Percentiles rank a stretch among this genome's conserved stretches.
phyloP scores from a whole-genome alignment of 2,888 invertebrate species.

The Bellardia pandia region DNA sequence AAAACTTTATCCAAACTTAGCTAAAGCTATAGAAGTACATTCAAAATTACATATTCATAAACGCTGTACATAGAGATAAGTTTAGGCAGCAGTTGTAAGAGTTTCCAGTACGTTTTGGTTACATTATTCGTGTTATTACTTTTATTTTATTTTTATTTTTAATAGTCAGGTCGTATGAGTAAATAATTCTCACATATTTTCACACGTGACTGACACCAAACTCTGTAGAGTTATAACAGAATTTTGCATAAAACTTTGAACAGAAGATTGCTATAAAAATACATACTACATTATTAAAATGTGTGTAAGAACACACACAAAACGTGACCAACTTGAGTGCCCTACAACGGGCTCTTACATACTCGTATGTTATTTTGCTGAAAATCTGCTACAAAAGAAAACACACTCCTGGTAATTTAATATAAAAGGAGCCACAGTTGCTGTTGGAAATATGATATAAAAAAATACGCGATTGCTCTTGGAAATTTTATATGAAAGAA shows the following conservation, averaged over 20 bases:
- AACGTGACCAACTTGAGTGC: background rate
- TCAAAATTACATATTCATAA: constrained; percentile 65
- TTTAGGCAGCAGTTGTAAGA: constrained; percentile 48
- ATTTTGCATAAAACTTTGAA: background rate
- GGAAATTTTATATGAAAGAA: too few relatives aligned
- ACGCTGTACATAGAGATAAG: constrained; percentile 16
- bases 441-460: too few relatives aligned
- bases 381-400: too few relatives aligned
- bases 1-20: constrained; percentile 29
- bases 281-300: constrained; percentile 8
- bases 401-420: too few relatives aligned
- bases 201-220: constrained; percentile 52
- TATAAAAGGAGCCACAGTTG: too few relatives aligned
- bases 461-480: too few relatives aligned
- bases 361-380: too few relatives aligned
- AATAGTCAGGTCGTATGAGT: constrained; percentile 1
- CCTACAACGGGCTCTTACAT: background rate
- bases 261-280: constrained; percentile 27
- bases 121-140: constrained; percentile 20
- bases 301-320: background rate
- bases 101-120: constrained; percentile 27
- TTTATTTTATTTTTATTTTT: background rate
- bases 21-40: constrained; percentile 12
- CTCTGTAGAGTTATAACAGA: background rate
- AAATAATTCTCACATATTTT: constrained; percentile 50